Evolutionary conservation across 2,888 invertebrate species (phyloP).

Genomic region (Hemaris fuciformis): DNA sequence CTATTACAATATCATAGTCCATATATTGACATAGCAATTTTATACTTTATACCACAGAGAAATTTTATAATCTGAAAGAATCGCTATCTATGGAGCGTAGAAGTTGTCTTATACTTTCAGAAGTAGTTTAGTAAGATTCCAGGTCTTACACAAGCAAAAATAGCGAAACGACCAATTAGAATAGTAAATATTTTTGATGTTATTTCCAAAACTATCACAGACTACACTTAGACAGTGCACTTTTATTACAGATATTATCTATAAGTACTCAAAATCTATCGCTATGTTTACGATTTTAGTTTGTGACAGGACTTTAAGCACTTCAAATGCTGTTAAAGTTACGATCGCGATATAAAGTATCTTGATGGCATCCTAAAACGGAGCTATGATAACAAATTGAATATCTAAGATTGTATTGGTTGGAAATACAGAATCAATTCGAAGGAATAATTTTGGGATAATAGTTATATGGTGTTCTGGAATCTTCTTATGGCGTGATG

Average conservation of each 20-base stretch:
- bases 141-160: neutral
- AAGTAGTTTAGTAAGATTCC: neutral
- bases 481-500: neutral
- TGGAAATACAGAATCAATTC: neutral
- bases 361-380: conserved; percentile 19
- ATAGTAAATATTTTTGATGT: neutral
- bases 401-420: neutral
- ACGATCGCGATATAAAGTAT: conserved; percentile 41
- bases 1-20: conserved; percentile 34
- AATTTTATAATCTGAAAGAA: neutral
- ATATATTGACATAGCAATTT: conserved; percentile 31
- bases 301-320: conserved; percentile 37
- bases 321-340: conserved; percentile 46
- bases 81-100: neutral
- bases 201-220: conserved; percentile 10
- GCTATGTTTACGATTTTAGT: conserved; percentile 43
- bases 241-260: neutral
- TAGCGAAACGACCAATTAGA: neutral
- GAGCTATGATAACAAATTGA: conserved; percentile 15
- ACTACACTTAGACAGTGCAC: neutral
- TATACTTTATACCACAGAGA: neutral
- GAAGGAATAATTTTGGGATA: neutral
- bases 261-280: conserved; percentile 33
- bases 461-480: neutral
- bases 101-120: neutral